Base-by-base conservation (phyloP, 2,888 invertebrate species). In the Drosophila antonietae region DNA sequence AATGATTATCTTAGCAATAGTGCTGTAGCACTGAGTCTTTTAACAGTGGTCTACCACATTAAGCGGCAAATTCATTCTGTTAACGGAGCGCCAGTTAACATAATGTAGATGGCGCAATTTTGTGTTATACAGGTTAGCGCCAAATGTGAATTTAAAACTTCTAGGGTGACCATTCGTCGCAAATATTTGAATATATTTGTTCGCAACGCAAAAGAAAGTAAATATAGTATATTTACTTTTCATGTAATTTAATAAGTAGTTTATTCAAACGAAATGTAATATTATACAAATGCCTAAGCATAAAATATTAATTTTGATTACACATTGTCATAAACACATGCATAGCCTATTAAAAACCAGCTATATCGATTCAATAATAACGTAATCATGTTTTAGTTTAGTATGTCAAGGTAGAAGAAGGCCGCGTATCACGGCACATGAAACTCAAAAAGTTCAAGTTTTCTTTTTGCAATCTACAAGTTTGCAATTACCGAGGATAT, bases 361-460 rank as follows among this genome's bases (percentile, higher is more conserved):
- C 28, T 3, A 28, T 43, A 43, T 20, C 43, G 15, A 10, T 23
- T 10, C 15, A 46, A 49, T 35, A 23, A 41, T 35, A 64, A 44
- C 31, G 9, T 3, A 18, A 14, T n/a, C 12, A 14, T 43, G 14
- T 28, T 15, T 15, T 28, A 28, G 44, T 53, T 61, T 12, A 51
- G 4, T 20, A 43, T 23, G 56, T 12, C 53, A 62, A 56, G 39
- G 43, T 10, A 15, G 52, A 77, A 68, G 78, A 77, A 68, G 78
- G 78, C 10, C 63, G 58, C 0, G 6, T 43, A 44, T 44, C 47
- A 53, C 60, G 67, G n/a, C 20, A 53, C n/a, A 31, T 20, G 9
- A 37, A 47, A 47, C 39, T 53, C 57, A 67, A 14, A 46, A 60
- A 72, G 73, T 64, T 73, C 67, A 78, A 78, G 73, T 64, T 75